A percentile compares a stretch with the other conserved stretches of the same genome.
phyloP scores from a whole-genome alignment of 1,140 invertebrate genomes.

The Brachionus manjavacas region DNA sequence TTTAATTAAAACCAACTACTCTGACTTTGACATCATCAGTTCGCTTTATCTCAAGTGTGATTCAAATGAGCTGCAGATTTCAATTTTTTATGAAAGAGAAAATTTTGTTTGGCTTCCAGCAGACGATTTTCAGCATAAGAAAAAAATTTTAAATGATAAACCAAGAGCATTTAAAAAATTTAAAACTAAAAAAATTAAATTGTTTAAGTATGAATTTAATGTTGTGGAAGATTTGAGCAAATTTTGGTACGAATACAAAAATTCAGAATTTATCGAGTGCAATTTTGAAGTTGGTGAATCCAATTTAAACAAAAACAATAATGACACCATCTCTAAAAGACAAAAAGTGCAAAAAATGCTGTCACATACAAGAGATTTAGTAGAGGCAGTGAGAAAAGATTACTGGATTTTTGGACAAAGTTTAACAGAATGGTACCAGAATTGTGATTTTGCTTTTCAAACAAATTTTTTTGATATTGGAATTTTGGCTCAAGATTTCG shows the following conservation, averaged over 20 bases:
- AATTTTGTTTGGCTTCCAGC: background rate
- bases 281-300: background rate
- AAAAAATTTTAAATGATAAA: background rate
- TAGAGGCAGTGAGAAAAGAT: background rate
- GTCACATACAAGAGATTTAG: background rate
- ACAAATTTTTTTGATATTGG: background rate
- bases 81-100: background rate
- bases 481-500: background rate
- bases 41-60: background rate
- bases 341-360: background rate
- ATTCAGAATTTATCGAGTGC: background rate
- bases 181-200: background rate
- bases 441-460: background rate
- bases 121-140: background rate
- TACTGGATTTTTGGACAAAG: background rate
- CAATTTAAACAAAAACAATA: background rate
- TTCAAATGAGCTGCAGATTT: background rate
- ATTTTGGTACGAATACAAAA: background rate
- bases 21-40: background rate
- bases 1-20: background rate
- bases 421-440: background rate
- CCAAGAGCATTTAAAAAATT: background rate
- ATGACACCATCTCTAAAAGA: background rate
- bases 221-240: background rate
- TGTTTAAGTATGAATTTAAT: background rate